A percentile compares a stretch with the other conserved stretches of the same genome.
These are phyloP conservation scores for Poeciliopsis turrubarensis DNA, from an alignment of 2,113 vertebrate species.

Conservation along the genomic window DNA sequence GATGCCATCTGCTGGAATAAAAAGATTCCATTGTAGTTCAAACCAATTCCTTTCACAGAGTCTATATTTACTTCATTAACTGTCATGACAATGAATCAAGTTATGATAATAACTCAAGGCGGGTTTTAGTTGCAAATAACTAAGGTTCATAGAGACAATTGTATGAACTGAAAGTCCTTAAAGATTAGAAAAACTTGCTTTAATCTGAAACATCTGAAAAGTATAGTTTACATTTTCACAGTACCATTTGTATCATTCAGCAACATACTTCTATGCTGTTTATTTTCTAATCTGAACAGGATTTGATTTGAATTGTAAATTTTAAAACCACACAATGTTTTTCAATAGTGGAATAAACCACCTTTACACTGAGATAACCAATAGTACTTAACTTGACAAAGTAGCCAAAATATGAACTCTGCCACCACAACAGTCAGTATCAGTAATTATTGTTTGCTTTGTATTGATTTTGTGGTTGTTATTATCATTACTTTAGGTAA, in stretches of 20 bases:
- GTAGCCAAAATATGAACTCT: neutral
- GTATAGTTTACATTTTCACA: too few species aligned
- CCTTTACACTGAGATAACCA: neutral
- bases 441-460: neutral
- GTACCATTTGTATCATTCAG: neutral
- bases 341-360: neutral
- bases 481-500: too few species aligned
- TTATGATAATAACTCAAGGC: too few species aligned
- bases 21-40: neutral
- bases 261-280: neutral
- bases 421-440: neutral
- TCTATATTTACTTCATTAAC: neutral
- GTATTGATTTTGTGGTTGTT: neutral
- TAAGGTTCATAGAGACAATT: too few species aligned
- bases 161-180: too few species aligned
- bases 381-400: neutral
- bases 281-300: neutral
- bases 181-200: too few species aligned
- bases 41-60: neutral
- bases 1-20: slow-evolving; percentile 61
- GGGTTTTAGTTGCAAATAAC: too few species aligned
- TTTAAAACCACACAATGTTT: neutral
- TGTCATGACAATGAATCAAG: neutral
- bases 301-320: neutral
- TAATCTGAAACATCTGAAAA: too few species aligned